Percentiles rank a stretch among this genome's conserved stretches.
phyloP scores from a whole-genome alignment of 2,113 vertebrate genomes.

The Pollimyrus isidori region DNA sequence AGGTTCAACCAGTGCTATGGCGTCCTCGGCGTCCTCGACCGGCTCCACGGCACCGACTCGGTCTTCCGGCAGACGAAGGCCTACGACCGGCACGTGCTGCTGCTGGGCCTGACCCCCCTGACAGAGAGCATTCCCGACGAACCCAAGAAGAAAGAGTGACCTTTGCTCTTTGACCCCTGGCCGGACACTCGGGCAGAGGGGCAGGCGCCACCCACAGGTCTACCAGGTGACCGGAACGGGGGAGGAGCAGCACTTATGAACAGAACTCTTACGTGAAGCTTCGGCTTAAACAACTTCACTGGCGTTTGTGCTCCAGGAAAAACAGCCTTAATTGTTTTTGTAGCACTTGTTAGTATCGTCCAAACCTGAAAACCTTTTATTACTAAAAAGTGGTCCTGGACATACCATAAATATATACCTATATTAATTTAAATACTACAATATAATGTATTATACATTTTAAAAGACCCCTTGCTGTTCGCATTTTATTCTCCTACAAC shows the following conservation, averaged over 20 bases:
- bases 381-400: not conserved
- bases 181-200: not conserved
- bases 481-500: not conserved
- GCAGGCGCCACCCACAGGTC: not conserved
- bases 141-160: slow-evolving; percentile 54
- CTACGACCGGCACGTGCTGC: slow-evolving; percentile 70
- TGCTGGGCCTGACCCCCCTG: slow-evolving; percentile 74
- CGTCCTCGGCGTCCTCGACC: slow-evolving; percentile 79
- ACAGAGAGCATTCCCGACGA: slow-evolving; percentile 72
- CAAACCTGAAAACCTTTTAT: not conserved
- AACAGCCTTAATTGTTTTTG: not conserved
- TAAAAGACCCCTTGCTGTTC: not conserved
- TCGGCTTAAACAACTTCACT: not conserved
- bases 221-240: not conserved
- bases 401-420: not conserved
- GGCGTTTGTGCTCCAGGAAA: not conserved
- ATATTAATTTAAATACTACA: not conserved
- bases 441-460: not conserved
- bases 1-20: slow-evolving; percentile 92
- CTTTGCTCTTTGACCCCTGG: not conserved
- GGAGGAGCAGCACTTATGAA: not conserved
- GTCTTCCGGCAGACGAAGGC: slow-evolving; percentile 73
- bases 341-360: not conserved
- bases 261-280: not conserved
- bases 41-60: slow-evolving; percentile 76